Percentiles rank a stretch among this genome's conserved stretches.
Evolutionary conservation across 92 coral and sea anemone genomes (phyloP).

Genomic region (Muricea muricata): DNA sequence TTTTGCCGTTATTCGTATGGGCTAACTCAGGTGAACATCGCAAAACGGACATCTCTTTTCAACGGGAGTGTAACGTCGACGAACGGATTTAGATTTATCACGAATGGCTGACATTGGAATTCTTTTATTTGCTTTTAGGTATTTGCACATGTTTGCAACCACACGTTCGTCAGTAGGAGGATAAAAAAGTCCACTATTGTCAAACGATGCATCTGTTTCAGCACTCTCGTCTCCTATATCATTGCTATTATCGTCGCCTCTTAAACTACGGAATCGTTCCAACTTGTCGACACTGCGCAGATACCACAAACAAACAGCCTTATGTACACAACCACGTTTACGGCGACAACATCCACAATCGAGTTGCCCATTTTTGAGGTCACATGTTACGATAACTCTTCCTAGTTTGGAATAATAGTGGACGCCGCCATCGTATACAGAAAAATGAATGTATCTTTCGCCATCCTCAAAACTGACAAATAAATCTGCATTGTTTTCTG

Average conservation of each 20-base stretch:
- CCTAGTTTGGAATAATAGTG: conserved; percentile 60
- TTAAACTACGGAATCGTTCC: not conserved
- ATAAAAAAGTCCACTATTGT: not conserved
- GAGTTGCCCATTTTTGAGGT: conserved; percentile 43
- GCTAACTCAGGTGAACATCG: not conserved
- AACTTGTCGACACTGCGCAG: conserved; percentile 15
- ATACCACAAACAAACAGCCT: conserved; percentile 57
- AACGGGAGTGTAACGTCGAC: not conserved
- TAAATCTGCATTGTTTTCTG: not conserved
- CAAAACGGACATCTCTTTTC: conserved; percentile 7
- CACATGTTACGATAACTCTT: conserved; percentile 54
- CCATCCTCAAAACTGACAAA: conserved; percentile 47
- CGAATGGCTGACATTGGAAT: not conserved
- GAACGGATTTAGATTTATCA: conserved; percentile 27
- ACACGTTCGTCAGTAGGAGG: conserved; percentile 51
- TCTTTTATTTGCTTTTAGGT: conserved; percentile 38
- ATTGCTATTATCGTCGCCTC: not conserved
- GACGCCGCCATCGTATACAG: conserved; percentile 63
- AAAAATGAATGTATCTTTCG: conserved; percentile 54
- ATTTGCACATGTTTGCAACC: conserved; percentile 53
- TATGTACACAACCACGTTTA: conserved; percentile 55
- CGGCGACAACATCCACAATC: conserved; percentile 63
- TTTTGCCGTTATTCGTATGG: not conserved
- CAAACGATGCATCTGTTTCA: not conserved
- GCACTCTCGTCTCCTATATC: not conserved